phyloP scores from a whole-genome alignment of 2,113 vertebrate genomes.

The Nicator chloris region DNA sequence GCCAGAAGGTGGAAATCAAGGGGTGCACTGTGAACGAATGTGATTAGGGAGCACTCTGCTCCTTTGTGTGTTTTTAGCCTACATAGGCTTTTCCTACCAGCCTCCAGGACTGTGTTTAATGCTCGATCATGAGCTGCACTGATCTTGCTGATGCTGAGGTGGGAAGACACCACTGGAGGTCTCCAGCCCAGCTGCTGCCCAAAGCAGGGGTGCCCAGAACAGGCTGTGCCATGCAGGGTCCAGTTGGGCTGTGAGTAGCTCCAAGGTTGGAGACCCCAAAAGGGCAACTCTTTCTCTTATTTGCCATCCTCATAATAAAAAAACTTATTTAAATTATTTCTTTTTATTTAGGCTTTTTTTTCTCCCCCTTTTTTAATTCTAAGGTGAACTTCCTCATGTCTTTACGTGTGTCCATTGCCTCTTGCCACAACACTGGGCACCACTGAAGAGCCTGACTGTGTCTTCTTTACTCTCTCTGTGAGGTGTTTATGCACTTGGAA shows the following conservation, averaged over 20 bases:
- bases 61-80: background rate
- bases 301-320: background rate
- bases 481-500: background rate
- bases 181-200: background rate
- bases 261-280: background rate
- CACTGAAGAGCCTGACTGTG: background rate
- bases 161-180: background rate
- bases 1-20: background rate
- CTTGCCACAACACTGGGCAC: background rate
- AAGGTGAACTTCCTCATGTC: background rate
- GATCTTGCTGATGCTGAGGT: background rate
- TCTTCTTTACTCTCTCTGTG: accelerated
- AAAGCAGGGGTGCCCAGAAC: background rate
- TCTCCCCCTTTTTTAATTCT: background rate
- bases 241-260: background rate
- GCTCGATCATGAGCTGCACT: background rate
- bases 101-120: background rate
- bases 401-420: background rate
- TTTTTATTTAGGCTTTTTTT: background rate
- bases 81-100: background rate
- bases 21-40: background rate
- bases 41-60: background rate
- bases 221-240: background rate
- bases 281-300: background rate
- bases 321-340: accelerated